These are phyloP conservation scores for Isichthys henryi DNA, from an alignment of 2,113 vertebrate genomes.

Conservation along the genomic window DNA sequence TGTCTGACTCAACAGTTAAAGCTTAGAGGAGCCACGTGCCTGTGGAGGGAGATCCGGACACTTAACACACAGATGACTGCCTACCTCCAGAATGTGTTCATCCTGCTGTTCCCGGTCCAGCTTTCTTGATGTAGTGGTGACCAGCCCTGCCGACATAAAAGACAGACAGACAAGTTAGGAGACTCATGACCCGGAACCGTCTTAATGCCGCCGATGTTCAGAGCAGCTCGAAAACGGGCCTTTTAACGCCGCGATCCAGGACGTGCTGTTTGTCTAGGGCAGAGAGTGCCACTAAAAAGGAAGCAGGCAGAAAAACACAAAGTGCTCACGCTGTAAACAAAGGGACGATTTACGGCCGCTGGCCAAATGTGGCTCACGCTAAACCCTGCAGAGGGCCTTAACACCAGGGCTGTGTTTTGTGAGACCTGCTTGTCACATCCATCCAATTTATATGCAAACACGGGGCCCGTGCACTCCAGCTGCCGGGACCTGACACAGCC, in stretches of 20 bases:
- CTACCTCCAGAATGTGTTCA: constrained; percentile 94
- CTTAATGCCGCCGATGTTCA: not conserved
- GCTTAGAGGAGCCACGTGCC: not conserved
- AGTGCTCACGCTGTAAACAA: not conserved
- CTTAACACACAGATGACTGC: not conserved
- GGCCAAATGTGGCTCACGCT: not conserved
- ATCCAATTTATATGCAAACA: constrained; percentile 7
- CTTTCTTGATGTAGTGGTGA: constrained; percentile 87
- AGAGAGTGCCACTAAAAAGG: not conserved
- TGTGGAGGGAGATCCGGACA: not conserved
- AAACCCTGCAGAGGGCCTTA: not conserved
- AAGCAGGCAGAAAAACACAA: not conserved
- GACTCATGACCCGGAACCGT: not conserved
- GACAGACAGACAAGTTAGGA: not conserved
- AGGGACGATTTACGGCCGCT: not conserved
- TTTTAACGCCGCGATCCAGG: not conserved
- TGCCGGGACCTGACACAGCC: constrained; percentile 8
- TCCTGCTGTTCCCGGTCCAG: constrained; percentile 89
- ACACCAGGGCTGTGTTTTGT: not conserved
- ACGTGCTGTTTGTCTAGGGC: not conserved
- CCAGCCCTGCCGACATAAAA: constrained; percentile 66
- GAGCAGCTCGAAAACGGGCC: not conserved
- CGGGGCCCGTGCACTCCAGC: constrained; percentile 30
- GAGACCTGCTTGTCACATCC: not conserved
- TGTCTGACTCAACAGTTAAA: not conserved